A percentile compares a stretch with the other conserved stretches of the same genome.
Conservation (phyloP, 2,888 invertebrate species). For the Pemphredon lugubris region DNA sequence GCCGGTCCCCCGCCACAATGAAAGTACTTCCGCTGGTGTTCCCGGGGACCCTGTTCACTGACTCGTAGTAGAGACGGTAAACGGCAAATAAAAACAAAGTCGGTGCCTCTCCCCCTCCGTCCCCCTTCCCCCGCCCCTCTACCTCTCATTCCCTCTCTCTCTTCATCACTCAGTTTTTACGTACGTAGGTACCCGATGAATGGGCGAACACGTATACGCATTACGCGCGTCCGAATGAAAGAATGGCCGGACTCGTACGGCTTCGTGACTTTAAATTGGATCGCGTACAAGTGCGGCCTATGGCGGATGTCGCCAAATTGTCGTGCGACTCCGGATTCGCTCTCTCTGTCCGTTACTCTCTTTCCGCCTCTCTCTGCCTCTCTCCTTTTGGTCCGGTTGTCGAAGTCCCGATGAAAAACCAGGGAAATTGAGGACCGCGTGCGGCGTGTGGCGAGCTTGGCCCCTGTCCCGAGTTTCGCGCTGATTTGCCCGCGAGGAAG, state of each 20-base stretch:
- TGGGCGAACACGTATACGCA: constrained; percentile 60
- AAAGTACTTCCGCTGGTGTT: constrained; percentile 74
- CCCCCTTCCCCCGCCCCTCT: too few species aligned
- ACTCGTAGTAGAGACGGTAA: constrained; percentile 66
- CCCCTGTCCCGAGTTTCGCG: neutral
- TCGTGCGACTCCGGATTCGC: constrained; percentile 77
- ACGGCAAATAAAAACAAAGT: constrained; percentile 75
- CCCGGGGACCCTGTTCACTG: constrained; percentile 60
- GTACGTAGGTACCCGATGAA: constrained; percentile 65
- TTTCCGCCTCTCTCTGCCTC: constrained; percentile 26
- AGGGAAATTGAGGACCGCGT: constrained; percentile 20
- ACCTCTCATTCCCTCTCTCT: constrained; percentile 24
- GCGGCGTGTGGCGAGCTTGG: too few species aligned
- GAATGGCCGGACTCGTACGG: constrained; percentile 70
- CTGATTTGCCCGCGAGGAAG: too few species aligned
- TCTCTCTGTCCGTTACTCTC: constrained; percentile 46
- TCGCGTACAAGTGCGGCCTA: constrained; percentile 78
- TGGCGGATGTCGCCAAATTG: constrained; percentile 80
- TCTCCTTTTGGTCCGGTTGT: constrained; percentile 9
- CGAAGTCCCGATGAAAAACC: constrained; percentile 58
- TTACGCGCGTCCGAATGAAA: constrained; percentile 68
- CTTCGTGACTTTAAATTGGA: constrained; percentile 79
- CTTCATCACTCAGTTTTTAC: constrained; percentile 14
- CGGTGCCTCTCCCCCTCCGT: too few species aligned
- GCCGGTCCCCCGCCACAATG: constrained; percentile 71